A percentile compares a stretch with the other conserved stretches of the same genome.
Conservation (phyloP, 2,797 vertebrate species). For the Epinephelus awoara region DNA sequence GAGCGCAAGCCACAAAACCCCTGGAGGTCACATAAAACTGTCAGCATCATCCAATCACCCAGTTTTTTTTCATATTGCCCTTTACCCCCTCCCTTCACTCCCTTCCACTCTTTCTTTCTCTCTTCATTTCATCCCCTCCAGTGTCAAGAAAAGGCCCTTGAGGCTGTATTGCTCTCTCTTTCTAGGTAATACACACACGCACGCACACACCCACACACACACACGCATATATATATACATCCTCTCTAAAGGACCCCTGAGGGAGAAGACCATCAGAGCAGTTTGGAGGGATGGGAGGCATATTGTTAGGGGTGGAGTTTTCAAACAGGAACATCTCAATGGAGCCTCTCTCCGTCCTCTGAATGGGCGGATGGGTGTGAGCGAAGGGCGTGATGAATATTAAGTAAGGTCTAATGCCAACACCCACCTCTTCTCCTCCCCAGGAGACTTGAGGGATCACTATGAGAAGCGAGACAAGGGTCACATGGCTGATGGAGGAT, state of each 20-base stretch:
- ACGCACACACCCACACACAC: constrained; percentile 22
- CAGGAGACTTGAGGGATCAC: constrained; percentile 18
- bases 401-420: constrained; percentile 74
- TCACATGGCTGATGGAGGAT: constrained; percentile 18
- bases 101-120: constrained; percentile 43
- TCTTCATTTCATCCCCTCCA: constrained; percentile 66
- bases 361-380: constrained; percentile 53
- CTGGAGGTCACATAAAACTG: constrained; percentile 65
- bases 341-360: constrained; percentile 65
- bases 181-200: constrained; percentile 42
- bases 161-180: constrained; percentile 67
- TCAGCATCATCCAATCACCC: constrained; percentile 67
- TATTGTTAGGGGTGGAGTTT: constrained; percentile 74
- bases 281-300: constrained; percentile 70
- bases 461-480: constrained; percentile 12
- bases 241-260: constrained; percentile 67
- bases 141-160: constrained; percentile 76
- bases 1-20: constrained; percentile 27
- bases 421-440: constrained; percentile 58
- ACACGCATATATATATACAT: constrained; percentile 21
- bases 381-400: constrained; percentile 76
- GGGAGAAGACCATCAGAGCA: constrained; percentile 75
- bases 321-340: constrained; percentile 80
- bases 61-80: constrained; percentile 40
- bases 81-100: constrained; percentile 41